A percentile compares a stretch with the other conserved stretches of the same genome.
phyloP scores from a whole-genome alignment of 2,888 invertebrate species.

The Diarsia dahlii region DNA sequence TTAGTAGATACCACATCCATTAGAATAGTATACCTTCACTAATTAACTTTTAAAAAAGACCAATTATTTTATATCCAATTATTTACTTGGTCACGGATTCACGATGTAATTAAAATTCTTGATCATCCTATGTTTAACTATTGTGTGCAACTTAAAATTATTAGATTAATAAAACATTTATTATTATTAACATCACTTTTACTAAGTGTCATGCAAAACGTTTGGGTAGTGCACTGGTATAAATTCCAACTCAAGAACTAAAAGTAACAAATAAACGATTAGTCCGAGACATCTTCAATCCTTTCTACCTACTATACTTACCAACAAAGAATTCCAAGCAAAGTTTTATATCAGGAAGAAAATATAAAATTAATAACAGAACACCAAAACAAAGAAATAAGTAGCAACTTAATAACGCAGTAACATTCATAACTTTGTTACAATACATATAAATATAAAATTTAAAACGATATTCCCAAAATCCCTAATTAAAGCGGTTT shows the following conservation, averaged over 20 bases:
- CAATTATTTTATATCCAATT: too few relatives aligned
- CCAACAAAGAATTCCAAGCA: slow-evolving; percentile 11
- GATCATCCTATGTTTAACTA: too few relatives aligned
- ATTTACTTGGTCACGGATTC: too few relatives aligned
- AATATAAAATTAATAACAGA: slow-evolving; percentile 17
- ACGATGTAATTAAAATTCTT: too few relatives aligned
- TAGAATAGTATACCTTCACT: too few relatives aligned
- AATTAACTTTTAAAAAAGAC: too few relatives aligned
- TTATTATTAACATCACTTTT: not conserved
- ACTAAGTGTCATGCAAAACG: not conserved
- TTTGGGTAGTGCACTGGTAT: too few relatives aligned
- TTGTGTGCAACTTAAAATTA: too few relatives aligned
- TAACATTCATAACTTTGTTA: slow-evolving; percentile 21
- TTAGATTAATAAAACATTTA: too few relatives aligned
- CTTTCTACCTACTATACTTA: not conserved
- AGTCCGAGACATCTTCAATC: not conserved
- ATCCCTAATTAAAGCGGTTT: too few relatives aligned
- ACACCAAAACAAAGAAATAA: slow-evolving; percentile 49
- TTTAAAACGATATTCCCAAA: too few relatives aligned
- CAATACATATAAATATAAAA: too few relatives aligned
- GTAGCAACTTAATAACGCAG: slow-evolving; percentile 44
- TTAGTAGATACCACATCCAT: not conserved
- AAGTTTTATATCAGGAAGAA: slow-evolving; percentile 32
- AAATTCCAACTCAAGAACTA: not conserved
- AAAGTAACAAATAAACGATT: not conserved